phyloP scores from a whole-genome alignment of 2,888 invertebrate genomes.

The Brachyptera putata region DNA sequence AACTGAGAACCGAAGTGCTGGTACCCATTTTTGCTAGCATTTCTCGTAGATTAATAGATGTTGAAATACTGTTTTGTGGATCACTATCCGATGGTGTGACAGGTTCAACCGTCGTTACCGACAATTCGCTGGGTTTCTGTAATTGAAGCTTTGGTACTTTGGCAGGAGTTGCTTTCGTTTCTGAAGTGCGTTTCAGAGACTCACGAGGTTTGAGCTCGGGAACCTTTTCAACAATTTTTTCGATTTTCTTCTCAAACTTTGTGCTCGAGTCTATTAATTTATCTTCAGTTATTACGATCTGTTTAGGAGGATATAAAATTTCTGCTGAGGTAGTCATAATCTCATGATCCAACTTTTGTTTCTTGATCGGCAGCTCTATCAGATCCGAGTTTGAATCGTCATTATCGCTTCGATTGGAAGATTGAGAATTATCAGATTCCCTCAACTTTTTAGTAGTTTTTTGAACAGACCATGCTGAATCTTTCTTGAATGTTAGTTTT shows the following conservation, averaged over 20 bases:
- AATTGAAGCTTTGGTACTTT: not conserved
- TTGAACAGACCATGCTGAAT: conserved; percentile 31
- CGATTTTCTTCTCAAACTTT: not conserved
- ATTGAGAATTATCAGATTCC: conserved; percentile 6
- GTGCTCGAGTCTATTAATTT: not conserved
- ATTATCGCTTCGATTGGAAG: not conserved
- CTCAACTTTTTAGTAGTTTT: conserved; percentile 15
- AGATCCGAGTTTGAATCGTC: not conserved
- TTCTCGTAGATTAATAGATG: conserved; percentile 24
- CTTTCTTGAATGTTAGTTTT: conserved; percentile 30
- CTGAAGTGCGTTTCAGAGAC: not conserved
- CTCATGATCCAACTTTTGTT: not conserved
- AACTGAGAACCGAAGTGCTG: conserved; percentile 12
- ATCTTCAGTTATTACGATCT: not conserved
- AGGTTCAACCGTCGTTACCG: not conserved
- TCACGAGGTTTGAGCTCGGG: not conserved
- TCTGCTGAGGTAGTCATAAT: too few species aligned
- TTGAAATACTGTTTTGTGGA: not conserved
- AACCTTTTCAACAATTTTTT: not conserved
- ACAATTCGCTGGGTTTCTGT: not conserved
- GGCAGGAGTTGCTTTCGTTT: not conserved
- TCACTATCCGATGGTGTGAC: not conserved
- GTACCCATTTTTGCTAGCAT: conserved; percentile 28
- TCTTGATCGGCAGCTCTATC: not conserved
- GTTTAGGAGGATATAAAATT: too few species aligned